Percentiles rank a stretch among this genome's conserved stretches.
phyloP scores from a whole-genome alignment of 2,888 invertebrate genomes.

The Pseudococcus viburni region DNA sequence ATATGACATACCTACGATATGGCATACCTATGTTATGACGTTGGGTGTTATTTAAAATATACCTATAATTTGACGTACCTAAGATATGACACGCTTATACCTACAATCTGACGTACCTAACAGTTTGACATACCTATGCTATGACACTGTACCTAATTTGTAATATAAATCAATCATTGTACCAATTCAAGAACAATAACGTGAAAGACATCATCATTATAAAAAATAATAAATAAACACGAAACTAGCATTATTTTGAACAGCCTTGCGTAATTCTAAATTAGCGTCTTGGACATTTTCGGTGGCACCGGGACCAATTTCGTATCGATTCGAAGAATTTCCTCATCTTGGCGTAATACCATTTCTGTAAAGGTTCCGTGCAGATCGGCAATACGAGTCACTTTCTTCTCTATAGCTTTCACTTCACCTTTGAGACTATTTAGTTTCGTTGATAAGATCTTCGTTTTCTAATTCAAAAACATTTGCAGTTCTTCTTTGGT shows the following conservation, averaged over 20 bases:
- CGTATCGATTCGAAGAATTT: slow-evolving; percentile 90
- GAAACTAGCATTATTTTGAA: slow-evolving; percentile 94
- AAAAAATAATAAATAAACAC: slow-evolving; percentile 96
- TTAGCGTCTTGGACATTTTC: slow-evolving; percentile 97
- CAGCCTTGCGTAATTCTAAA: slow-evolving; percentile 96
- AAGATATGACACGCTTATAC: too few species aligned
- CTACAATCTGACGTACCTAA: too few species aligned
- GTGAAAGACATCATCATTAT: slow-evolving; percentile 96
- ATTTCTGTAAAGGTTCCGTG: slow-evolving; percentile 98
- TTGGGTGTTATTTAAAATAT: too few species aligned
- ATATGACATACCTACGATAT: too few species aligned
- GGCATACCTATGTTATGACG: too few species aligned
- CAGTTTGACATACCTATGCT: too few species aligned
- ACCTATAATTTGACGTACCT: too few species aligned
- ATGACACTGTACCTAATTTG: too few species aligned
- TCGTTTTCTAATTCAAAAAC: slow-evolving; percentile 94
- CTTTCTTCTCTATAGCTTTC: slow-evolving; percentile 88
- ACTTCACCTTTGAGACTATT: slow-evolving; percentile 91
- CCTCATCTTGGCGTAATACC: slow-evolving; percentile 93
- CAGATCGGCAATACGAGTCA: slow-evolving; percentile 93
- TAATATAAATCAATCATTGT: slow-evolving; percentile 81
- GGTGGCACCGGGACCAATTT: slow-evolving; percentile 91
- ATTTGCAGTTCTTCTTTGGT: slow-evolving; percentile 92
- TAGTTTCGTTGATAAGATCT: slow-evolving; percentile 86
- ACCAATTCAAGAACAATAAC: slow-evolving; percentile 97